A percentile compares a stretch with the other conserved stretches of the same genome.
phyloP scores from a whole-genome alignment of 2,797 vertebrate genomes.

The Ficedula albicollis region DNA sequence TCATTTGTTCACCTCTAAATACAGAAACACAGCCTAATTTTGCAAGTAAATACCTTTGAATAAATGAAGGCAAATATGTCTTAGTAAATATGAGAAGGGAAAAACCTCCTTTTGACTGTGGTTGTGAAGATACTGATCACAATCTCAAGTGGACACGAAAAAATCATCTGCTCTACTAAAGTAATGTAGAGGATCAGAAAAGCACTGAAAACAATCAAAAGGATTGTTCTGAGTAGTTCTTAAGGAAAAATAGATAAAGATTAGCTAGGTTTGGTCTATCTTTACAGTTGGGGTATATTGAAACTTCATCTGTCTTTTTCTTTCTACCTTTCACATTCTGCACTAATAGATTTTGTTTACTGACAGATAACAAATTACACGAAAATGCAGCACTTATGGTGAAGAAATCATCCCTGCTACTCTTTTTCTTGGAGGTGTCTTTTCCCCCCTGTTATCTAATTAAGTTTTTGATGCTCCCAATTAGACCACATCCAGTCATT shows the following conservation, averaged over 20 bases:
- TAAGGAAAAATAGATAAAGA: not conserved
- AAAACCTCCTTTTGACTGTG: not conserved
- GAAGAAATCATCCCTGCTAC: not conserved
- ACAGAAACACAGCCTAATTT: not conserved
- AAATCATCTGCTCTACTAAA: not conserved
- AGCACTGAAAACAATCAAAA: not conserved
- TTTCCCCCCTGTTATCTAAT: not conserved
- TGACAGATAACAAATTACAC: not conserved
- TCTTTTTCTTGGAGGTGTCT: not conserved
- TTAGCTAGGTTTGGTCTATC: not conserved
- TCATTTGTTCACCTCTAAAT: not conserved
- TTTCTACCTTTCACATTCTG: not conserved
- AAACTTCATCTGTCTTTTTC: not conserved
- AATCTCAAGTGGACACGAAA: not conserved
- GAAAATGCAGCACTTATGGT: not conserved
- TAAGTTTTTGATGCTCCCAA: conserved; percentile 20
- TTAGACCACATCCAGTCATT: conserved; percentile 31
- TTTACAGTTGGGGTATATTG: not conserved
- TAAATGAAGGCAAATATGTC: not conserved
- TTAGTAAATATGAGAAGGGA: not conserved
- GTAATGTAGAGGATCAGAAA: not conserved
- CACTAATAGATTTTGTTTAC: not conserved
- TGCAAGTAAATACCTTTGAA: not conserved
- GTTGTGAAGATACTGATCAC: not conserved
- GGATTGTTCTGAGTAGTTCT: not conserved